Evolutionary conservation across 92 coral and sea anemone genomes (phyloP), one percentile per base, ranked within the genome.

Genomic region (Nematostella vectensis): DNA sequence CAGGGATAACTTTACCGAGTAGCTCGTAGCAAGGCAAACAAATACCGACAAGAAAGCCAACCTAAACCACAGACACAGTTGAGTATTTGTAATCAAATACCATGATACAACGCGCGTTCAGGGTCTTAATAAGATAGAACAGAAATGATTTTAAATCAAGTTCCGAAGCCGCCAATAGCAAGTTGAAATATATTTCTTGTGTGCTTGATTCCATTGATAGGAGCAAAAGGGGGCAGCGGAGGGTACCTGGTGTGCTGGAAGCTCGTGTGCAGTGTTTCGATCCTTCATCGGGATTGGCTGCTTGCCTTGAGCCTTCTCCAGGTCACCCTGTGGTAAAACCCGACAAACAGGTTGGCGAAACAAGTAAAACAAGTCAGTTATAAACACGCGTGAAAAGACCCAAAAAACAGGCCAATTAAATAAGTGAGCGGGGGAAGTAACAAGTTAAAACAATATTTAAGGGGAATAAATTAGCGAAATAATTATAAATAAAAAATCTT

Each of bases 261-360:
- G 57, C 33, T 91, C 98, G 48, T 86, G 76, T 11, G 95, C 98
- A 2, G 98, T 91, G 58, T 75, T 83, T 18, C 98, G 82, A 60
- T 89, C 97, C 88, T 85, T 91, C 98, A 85, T 91, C 17, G 98
- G 95, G 28, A 91, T 91, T 29, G 97, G 98, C 47, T 79, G 94
- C 62, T 74, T 83, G 8, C 98, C 98, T 57, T 91, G 98, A 3
- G 95, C 79, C 53, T 85, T 91, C 59, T 85, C 91, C 45, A 86
- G 77, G 64, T 91, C 98, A 19, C 98, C 98, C 98, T 91, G 36
- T 1, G 9, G 15, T 33, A 15, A 33, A 6, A 19, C 48, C 33
- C 33, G 28, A 49, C 53, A 15, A 15, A 15, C 6, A 33, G 15
- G 6, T 33, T 6, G 15, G 40, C 40, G 40, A 33, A 33, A 33